Base-by-base conservation (phyloP, 2,113 vertebrate species). In the Microtus pennsylvanicus region DNA sequence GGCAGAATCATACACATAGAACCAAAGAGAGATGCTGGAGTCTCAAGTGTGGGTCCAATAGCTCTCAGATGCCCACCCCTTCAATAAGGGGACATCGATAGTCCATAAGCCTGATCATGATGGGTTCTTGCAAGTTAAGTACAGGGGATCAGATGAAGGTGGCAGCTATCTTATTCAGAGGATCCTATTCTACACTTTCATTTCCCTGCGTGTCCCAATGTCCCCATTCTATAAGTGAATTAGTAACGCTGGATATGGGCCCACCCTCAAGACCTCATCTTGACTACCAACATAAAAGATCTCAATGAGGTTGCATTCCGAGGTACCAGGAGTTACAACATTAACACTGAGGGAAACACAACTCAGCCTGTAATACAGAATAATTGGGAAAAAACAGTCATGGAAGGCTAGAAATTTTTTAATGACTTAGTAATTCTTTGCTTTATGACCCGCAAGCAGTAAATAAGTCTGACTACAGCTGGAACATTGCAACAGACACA, bases 291-390 rank as follows among this genome's bases (percentile, higher is more conserved):
- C 72, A n/a, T 61, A 9, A 17, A 35, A 87, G 45, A 69, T 45
- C 19, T 87, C 17, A 81, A 76, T 89, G 65, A 35, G 42, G 28
- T 90, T 47, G 52, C 24, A 78, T 87, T 83, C 52, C 33, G 4
- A 65, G 33, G 30, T 61, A 35, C 17, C 47, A 47, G 45, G 38
- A 22, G 4, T 47, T 83, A 78, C n/a, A 70, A 89, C 22, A 77
- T 24, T 30, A 63, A 55, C 35, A 72, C 52, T 70, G n/a, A 63
- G 50, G 12, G 24, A 83, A 45, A 33, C 50, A 76, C 47, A 90
- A 92, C 81, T 93, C 65, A 89, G 67, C 24, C 38, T 70, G 38
- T 58, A 91, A 93, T 28, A 63, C 45, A 45, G 58, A 87, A 94
- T 87, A 45, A 58, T 30, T 30, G 52, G 78, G 22, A 35, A 35